These are phyloP conservation scores for Electrophaes corylata DNA, from an alignment of 2,888 invertebrate genomes.

Conservation along the genomic window DNA sequence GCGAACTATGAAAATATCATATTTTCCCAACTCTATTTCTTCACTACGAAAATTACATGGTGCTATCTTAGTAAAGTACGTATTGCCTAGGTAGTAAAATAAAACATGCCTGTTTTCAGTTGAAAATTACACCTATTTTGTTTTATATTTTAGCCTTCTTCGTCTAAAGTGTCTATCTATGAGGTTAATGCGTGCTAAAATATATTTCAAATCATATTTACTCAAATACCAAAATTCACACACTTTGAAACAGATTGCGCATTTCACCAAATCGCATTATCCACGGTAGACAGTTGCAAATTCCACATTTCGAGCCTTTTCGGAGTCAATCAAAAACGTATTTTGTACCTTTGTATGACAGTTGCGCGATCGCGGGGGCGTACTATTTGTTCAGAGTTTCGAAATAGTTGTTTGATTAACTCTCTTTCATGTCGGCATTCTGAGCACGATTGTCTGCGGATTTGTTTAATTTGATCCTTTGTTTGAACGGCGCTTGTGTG, in stretches of 20 bases:
- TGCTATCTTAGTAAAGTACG: too few relatives aligned
- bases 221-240: too few relatives aligned
- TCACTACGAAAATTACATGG: too few relatives aligned
- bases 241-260: constrained; percentile 65
- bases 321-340: constrained; percentile 74
- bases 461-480: constrained; percentile 83
- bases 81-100: too few relatives aligned
- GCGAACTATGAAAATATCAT: neutral
- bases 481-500: constrained; percentile 78
- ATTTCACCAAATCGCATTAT: constrained; percentile 68
- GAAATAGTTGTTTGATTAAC: constrained; percentile 82
- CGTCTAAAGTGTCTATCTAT: too few relatives aligned
- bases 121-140: too few relatives aligned
- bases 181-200: too few relatives aligned
- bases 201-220: too few relatives aligned
- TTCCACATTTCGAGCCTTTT: constrained; percentile 37
- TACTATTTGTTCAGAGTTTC: constrained; percentile 62
- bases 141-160: too few relatives aligned
- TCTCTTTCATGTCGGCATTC: constrained; percentile 77
- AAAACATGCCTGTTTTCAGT: too few relatives aligned
- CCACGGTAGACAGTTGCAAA: constrained; percentile 52
- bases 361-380: constrained; percentile 66
- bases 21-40: neutral
- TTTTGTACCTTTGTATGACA: constrained; percentile 64
- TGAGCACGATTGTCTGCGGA: constrained; percentile 77